These are phyloP conservation scores for Stegastes partitus DNA, from an alignment of 2,113 vertebrate species.

Conservation along the genomic window DNA sequence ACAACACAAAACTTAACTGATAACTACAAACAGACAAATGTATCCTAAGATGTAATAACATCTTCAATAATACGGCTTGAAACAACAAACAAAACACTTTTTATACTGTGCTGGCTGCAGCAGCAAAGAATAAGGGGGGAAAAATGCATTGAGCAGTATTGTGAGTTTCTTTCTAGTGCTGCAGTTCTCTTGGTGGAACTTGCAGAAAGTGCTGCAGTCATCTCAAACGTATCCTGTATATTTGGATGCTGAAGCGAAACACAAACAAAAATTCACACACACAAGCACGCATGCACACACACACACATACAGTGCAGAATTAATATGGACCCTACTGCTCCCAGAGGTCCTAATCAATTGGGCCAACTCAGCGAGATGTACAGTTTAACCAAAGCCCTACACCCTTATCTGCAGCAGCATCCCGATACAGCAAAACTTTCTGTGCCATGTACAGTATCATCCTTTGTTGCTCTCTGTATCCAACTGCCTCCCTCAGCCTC, in stretches of 20 bases:
- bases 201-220: constrained; percentile 71
- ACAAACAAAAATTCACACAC: constrained; percentile 14
- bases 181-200: constrained; percentile 55
- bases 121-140: constrained; percentile 8
- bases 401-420: constrained; percentile 57
- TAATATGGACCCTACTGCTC: constrained; percentile 58
- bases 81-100: neutral
- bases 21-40: constrained; percentile 13
- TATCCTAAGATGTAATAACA: constrained; percentile 7
- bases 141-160: constrained; percentile 17
- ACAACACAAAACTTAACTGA: constrained; percentile 8
- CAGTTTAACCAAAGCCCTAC: constrained; percentile 38
- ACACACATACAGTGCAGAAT: constrained; percentile 36
- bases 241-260: constrained; percentile 41
- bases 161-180: constrained; percentile 27
- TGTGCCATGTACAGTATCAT: constrained; percentile 12
- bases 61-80: neutral
- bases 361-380: constrained; percentile 65
- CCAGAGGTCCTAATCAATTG: constrained; percentile 71
- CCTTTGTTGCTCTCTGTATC: constrained; percentile 25
- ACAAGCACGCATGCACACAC: constrained; percentile 16
- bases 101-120: neutral
- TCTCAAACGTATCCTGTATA: constrained; percentile 52
- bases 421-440: constrained; percentile 49
- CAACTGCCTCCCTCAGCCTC: constrained; percentile 7